These are phyloP conservation scores for Oriolus oriolus DNA, from an alignment of 2,113 vertebrate species.

Conservation along the genomic window DNA sequence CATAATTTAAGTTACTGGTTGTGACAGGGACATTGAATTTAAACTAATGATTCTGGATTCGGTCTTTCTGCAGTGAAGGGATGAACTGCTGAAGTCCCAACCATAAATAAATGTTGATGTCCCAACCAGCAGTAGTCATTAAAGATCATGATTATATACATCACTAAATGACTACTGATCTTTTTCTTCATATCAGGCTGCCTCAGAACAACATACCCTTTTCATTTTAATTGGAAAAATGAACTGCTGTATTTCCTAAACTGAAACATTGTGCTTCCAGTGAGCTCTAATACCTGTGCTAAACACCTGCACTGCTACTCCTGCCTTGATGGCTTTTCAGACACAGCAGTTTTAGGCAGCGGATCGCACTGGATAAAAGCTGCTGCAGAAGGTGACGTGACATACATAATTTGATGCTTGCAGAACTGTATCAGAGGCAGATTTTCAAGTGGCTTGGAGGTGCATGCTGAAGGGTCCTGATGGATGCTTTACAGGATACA, in stretches of 20 bases:
- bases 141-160: background rate
- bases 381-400: background rate
- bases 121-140: background rate
- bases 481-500: background rate
- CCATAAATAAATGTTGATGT: background rate
- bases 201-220: background rate
- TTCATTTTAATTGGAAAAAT: background rate
- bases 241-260: background rate
- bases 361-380: background rate
- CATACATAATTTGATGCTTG: background rate
- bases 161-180: background rate
- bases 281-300: background rate
- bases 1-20: slow-evolving; percentile 9
- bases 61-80: background rate
- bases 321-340: background rate
- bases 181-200: background rate
- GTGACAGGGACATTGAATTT: slow-evolving; percentile 8
- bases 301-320: background rate
- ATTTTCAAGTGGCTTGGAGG: background rate
- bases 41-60: background rate
- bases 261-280: background rate
- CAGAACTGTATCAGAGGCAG: background rate
- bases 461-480: background rate
- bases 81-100: background rate
- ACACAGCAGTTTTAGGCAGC: background rate